phyloP scores from a whole-genome alignment of 2,113 vertebrate genomes.

The human region DNA sequence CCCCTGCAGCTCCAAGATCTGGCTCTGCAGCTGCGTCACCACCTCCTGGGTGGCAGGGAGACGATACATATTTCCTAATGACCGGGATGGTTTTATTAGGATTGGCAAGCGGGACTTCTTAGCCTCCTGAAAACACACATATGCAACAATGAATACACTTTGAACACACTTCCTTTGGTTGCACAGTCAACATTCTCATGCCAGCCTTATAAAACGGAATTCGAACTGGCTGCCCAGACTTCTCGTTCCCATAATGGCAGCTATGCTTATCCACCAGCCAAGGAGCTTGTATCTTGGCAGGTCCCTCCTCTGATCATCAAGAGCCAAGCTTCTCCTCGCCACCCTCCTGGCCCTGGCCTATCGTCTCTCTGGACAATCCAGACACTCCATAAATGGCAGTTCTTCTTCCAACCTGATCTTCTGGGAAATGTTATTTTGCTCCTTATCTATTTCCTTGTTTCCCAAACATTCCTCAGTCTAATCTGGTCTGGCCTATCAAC shows the following conservation, averaged over 20 bases:
- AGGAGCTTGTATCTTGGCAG: neutral
- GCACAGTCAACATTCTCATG: neutral
- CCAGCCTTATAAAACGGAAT: neutral
- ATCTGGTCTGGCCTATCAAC: neutral
- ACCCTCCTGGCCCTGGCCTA: neutral
- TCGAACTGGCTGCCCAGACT: neutral
- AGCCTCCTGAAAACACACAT: slow-evolving; percentile 79
- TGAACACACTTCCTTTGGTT: neutral
- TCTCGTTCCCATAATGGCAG: neutral
- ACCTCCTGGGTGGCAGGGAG: slow-evolving; percentile 38
- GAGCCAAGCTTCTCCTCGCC: neutral
- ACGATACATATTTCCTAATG: slow-evolving; percentile 46
- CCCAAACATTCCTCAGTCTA: neutral
- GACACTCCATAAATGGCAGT: neutral
- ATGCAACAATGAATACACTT: neutral
- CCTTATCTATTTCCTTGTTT: neutral
- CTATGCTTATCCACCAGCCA: neutral
- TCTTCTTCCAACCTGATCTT: neutral
- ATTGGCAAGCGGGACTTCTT: slow-evolving; percentile 90
- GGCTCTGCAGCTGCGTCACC: slow-evolving; percentile 53
- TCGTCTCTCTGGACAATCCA: neutral
- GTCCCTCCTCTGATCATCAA: neutral
- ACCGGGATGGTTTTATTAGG: slow-evolving; percentile 80
- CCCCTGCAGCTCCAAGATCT: slow-evolving; percentile 73
- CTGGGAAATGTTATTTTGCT: neutral